Conservation (phyloP, 2,797 vertebrate genomes). For the Amblyraja radiata region DNA sequence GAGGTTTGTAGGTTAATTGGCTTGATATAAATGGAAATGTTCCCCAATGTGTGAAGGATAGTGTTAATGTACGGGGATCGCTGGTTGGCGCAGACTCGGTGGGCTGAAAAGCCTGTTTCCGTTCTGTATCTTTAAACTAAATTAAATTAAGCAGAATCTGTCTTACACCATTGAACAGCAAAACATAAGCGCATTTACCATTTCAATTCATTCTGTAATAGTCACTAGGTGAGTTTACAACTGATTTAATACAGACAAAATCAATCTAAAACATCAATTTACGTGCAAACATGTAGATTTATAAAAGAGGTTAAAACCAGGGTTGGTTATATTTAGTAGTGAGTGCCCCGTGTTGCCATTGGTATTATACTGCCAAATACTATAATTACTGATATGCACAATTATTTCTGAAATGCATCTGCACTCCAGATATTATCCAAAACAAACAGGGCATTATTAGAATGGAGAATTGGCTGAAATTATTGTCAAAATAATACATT, state of each 20-base stretch:
- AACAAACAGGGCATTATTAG: background rate
- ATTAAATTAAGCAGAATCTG: background rate
- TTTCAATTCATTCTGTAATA: background rate
- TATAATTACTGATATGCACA: background rate
- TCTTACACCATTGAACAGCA: background rate
- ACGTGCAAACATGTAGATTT: background rate
- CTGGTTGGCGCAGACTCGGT: too few relatives aligned
- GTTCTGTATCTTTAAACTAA: too few relatives aligned
- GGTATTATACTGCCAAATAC: background rate
- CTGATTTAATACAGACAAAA: background rate
- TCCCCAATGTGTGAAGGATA: too few relatives aligned
- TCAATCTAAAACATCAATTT: background rate
- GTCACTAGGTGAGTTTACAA: background rate
- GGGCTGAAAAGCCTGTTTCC: too few relatives aligned
- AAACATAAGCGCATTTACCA: background rate
- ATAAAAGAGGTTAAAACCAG: background rate
- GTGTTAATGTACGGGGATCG: too few relatives aligned
- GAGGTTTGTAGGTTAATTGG: too few relatives aligned
- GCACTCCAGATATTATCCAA: background rate
- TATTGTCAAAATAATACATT: background rate
- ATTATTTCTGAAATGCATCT: background rate
- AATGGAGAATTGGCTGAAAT: background rate
- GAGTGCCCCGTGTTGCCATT: background rate
- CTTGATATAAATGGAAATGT: too few relatives aligned
- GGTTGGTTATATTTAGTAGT: background rate